These are phyloP conservation scores for Yasuhikotakia modesta DNA, from an alignment of 2,797 vertebrate species.

Conservation along the genomic window DNA sequence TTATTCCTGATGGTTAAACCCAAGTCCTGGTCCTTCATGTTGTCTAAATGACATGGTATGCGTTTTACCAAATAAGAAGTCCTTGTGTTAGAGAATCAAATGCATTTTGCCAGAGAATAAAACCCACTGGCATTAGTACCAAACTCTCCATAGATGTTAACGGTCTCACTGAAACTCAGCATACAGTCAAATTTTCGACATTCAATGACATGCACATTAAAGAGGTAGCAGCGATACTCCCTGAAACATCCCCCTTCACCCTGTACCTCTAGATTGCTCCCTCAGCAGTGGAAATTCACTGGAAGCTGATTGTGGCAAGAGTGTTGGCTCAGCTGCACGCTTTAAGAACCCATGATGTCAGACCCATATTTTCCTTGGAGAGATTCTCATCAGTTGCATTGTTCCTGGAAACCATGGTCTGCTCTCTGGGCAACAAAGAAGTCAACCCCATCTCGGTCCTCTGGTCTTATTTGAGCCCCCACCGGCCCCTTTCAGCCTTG, in stretches of 20 bases:
- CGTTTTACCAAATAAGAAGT: too few species aligned
- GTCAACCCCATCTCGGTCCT: slow-evolving; percentile 67
- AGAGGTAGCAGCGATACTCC: slow-evolving; percentile 37
- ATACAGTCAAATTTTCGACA: background rate
- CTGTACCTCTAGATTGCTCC: slow-evolving; percentile 68
- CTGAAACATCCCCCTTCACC: slow-evolving; percentile 34
- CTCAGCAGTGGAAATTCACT: slow-evolving; percentile 84
- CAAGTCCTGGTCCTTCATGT: too few species aligned
- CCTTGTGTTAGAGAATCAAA: too few species aligned
- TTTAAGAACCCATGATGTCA: slow-evolving; percentile 87
- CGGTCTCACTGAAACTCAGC: background rate
- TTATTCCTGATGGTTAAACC: too few species aligned
- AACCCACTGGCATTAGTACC: too few species aligned
- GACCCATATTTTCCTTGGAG: slow-evolving; percentile 86
- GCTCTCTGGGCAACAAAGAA: slow-evolving; percentile 76
- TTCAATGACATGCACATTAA: slow-evolving; percentile 23
- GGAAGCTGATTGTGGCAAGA: slow-evolving; percentile 81
- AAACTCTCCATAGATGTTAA: too few species aligned
- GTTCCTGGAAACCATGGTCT: slow-evolving; percentile 84
- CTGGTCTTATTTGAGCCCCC: slow-evolving; percentile 39
- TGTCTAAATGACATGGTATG: too few species aligned
- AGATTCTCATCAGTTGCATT: slow-evolving; percentile 83
- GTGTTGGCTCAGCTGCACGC: slow-evolving; percentile 82
- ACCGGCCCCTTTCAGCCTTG: slow-evolving; percentile 26
- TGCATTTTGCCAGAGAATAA: too few species aligned